phyloP scores from a whole-genome alignment of 1,140 invertebrate species.

The Sesamia nonagrioides region DNA sequence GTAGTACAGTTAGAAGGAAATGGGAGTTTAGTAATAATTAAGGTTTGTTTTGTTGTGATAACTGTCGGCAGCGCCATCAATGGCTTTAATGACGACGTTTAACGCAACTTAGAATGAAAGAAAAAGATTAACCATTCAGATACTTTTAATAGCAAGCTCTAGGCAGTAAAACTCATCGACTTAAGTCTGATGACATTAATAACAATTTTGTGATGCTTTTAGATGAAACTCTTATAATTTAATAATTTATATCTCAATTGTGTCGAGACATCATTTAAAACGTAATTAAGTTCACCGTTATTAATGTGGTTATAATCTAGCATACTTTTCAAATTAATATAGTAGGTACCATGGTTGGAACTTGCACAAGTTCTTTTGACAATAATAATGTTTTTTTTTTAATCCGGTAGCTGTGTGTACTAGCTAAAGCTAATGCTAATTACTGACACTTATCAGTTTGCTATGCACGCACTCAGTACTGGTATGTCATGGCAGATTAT shows the following conservation, averaged over 20 bases:
- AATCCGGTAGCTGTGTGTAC: no score
- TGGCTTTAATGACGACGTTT: constrained; percentile 4
- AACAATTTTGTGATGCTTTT: no score
- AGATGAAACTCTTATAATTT: no score
- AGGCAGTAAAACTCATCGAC: background rate
- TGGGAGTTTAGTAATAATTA: constrained; percentile 40
- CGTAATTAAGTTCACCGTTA: no score
- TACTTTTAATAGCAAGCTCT: background rate
- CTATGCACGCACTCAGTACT: background rate
- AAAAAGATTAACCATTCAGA: constrained; percentile 5
- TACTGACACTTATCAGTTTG: background rate
- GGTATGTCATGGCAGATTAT: background rate
- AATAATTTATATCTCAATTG: no score
- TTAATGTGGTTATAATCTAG: no score
- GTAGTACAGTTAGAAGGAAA: constrained; percentile 34
- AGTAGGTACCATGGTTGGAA: no score
- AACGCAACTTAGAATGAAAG: constrained; percentile 4
- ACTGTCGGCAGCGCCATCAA: constrained; percentile 36
- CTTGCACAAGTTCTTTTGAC: no score
- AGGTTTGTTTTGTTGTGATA: constrained; percentile 33
- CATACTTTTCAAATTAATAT: no score
- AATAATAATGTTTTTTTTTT: no score
- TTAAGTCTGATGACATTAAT: background rate
- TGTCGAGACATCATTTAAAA: no score
- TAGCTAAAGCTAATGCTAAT: background rate